Evolutionary conservation across 2,113 vertebrate species (phyloP).

Genomic region (Trogon surrucura): DNA sequence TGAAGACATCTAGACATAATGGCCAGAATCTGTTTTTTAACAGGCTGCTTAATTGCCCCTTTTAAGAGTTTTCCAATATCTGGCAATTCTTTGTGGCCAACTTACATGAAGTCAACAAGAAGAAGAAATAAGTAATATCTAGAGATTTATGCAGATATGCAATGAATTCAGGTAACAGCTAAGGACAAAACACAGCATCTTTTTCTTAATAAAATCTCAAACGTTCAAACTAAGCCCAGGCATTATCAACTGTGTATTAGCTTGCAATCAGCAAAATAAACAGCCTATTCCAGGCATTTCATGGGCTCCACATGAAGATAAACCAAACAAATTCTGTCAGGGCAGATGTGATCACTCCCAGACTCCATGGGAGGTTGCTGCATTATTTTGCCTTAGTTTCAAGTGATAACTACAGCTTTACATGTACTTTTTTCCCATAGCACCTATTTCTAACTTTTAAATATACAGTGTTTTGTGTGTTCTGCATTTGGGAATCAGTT

Average conservation of each 20-base stretch:
- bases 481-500: slow-evolving; percentile 47
- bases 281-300: slow-evolving; percentile 62
- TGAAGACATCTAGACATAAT: neutral
- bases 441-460: slow-evolving; percentile 72
- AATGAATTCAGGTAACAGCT: slow-evolving; percentile 19
- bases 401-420: slow-evolving; percentile 60
- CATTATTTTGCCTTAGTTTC: slow-evolving; percentile 63
- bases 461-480: slow-evolving; percentile 57
- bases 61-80: neutral
- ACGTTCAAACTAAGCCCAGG: slow-evolving; percentile 30
- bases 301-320: slow-evolving; percentile 68
- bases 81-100: neutral
- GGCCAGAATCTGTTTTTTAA: neutral
- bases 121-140: neutral
- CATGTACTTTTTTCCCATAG: slow-evolving; percentile 56
- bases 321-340: slow-evolving; percentile 68
- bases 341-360: slow-evolving; percentile 75
- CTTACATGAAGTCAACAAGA: neutral
- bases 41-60: neutral
- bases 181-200: neutral
- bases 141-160: neutral
- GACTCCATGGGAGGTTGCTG: slow-evolving; percentile 25
- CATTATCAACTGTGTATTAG: slow-evolving; percentile 53
- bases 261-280: slow-evolving; percentile 74
- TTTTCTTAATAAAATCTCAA: slow-evolving; percentile 6